These are phyloP conservation scores for Hyperoplus lanceolatus DNA, from an alignment of 2,797 vertebrate species.

Conservation along the genomic window DNA sequence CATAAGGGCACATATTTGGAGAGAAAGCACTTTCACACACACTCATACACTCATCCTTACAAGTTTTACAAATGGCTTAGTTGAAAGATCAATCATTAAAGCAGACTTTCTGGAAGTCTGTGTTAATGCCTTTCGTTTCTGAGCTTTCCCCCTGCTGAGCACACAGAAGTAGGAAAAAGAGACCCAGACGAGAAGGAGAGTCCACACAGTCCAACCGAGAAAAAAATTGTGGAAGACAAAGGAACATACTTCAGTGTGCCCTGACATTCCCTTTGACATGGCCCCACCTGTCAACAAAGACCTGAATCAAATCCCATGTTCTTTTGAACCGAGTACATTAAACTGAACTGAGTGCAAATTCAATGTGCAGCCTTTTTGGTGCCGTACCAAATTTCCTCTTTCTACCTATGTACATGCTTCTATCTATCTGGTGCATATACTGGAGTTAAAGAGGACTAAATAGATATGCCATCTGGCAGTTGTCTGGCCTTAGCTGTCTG, in stretches of 20 bases:
- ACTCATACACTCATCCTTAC: slow-evolving; percentile 33
- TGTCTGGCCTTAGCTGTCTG: slow-evolving; percentile 77
- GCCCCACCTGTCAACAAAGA: slow-evolving; percentile 65
- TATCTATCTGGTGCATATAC: slow-evolving; percentile 67
- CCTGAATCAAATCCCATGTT: slow-evolving; percentile 43
- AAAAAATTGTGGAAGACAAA: slow-evolving; percentile 46
- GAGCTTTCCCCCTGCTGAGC: slow-evolving; percentile 67
- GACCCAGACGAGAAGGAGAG: slow-evolving; percentile 33
- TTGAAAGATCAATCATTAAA: slow-evolving; percentile 70
- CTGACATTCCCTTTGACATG: slow-evolving; percentile 69
- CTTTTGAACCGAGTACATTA: slow-evolving; percentile 45
- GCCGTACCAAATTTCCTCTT: slow-evolving; percentile 53
- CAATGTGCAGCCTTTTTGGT: slow-evolving; percentile 44
- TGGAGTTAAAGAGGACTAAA: slow-evolving; percentile 73
- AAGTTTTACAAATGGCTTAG: slow-evolving; percentile 71
- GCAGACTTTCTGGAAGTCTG: slow-evolving; percentile 70
- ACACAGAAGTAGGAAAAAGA: slow-evolving; percentile 60
- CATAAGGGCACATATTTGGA: slow-evolving; percentile 38
- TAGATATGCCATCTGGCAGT: slow-evolving; percentile 80
- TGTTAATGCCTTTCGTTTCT: slow-evolving; percentile 70
- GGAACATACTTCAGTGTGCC: slow-evolving; percentile 51
- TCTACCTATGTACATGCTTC: slow-evolving; percentile 39
- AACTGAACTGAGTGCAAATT: slow-evolving; percentile 48
- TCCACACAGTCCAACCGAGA: slow-evolving; percentile 35
- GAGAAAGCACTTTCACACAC: slow-evolving; percentile 18